Evolutionary conservation across 2,888 invertebrate species (phyloP).

Genomic region (Girardia tigrina): DNA sequence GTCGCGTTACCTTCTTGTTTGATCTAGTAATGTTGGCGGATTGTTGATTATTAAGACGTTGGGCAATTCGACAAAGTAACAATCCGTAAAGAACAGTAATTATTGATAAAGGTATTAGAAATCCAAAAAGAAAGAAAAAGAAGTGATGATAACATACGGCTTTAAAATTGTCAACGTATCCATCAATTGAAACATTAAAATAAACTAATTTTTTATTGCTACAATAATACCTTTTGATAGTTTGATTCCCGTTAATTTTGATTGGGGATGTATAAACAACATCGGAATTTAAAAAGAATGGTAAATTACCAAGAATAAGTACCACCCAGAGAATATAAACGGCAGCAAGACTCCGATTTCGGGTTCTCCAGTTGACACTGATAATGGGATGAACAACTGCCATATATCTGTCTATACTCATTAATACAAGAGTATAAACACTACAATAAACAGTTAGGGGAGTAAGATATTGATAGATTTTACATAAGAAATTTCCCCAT

Average conservation of each 20-base stretch:
- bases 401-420: slow-evolving; percentile 75
- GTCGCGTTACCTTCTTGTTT: slow-evolving; percentile 72
- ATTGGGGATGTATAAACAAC: slow-evolving; percentile 4
- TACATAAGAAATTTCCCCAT: slow-evolving; percentile 76
- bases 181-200: background rate
- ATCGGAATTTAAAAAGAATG: slow-evolving; percentile 25
- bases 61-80: slow-evolving; percentile 68
- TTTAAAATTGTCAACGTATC: background rate
- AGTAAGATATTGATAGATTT: slow-evolving; percentile 74
- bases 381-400: slow-evolving; percentile 82
- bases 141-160: slow-evolving; percentile 6
- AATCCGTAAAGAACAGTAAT: slow-evolving; percentile 74
- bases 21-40: slow-evolving; percentile 69
- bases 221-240: slow-evolving; percentile 26
- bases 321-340: slow-evolving; percentile 63
- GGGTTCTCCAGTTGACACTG: slow-evolving; percentile 69
- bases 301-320: slow-evolving; percentile 24
- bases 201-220: slow-evolving; percentile 55
- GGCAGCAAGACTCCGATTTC: slow-evolving; percentile 65
- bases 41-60: slow-evolving; percentile 55
- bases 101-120: slow-evolving; percentile 65
- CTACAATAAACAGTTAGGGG: slow-evolving; percentile 81
- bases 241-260: background rate
- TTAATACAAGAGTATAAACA: slow-evolving; percentile 78
- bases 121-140: slow-evolving; percentile 30